These are phyloP conservation scores for Dicycla oo DNA, from an alignment of 2,888 invertebrate species.

Conservation along the genomic window DNA sequence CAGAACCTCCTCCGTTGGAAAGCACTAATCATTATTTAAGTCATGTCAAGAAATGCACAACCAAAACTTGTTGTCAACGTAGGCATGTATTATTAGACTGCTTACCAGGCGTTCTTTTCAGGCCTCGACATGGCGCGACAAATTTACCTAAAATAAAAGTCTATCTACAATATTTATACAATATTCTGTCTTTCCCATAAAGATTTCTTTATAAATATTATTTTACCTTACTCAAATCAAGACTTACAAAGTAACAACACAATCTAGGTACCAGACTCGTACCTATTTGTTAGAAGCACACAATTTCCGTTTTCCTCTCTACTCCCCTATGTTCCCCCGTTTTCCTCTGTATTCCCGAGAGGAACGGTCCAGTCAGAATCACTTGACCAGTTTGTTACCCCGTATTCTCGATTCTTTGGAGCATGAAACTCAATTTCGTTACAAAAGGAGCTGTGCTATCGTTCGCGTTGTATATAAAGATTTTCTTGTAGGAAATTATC, in stretches of 20 bases:
- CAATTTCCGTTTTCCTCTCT: slow-evolving; percentile 18
- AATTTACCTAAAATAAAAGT: neutral
- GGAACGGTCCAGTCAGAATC: slow-evolving; percentile 44
- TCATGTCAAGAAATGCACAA: no score
- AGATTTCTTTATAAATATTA: neutral
- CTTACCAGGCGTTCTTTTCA: no score
- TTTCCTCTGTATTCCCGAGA: slow-evolving; percentile 5
- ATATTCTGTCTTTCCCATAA: neutral
- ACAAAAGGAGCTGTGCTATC: slow-evolving; percentile 31
- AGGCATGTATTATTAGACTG: no score
- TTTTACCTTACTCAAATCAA: neutral
- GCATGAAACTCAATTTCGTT: slow-evolving; percentile 56
- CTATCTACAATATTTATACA: neutral
- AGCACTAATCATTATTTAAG: no score
- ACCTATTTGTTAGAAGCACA: slow-evolving; percentile 33
- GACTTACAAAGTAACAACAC: neutral
- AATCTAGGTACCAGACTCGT: slow-evolving; percentile 5
- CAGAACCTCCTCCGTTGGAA: no score
- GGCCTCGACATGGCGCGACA: no score
- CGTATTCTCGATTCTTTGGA: slow-evolving; percentile 30
- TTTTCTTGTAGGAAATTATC: slow-evolving; percentile 26
- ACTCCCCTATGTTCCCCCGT: neutral
- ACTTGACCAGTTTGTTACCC: slow-evolving; percentile 58
- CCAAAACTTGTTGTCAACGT: no score
- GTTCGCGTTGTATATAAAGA: slow-evolving; percentile 25